Conservation (phyloP, 2,888 invertebrate genomes). For the Aphidius colemani region DNA sequence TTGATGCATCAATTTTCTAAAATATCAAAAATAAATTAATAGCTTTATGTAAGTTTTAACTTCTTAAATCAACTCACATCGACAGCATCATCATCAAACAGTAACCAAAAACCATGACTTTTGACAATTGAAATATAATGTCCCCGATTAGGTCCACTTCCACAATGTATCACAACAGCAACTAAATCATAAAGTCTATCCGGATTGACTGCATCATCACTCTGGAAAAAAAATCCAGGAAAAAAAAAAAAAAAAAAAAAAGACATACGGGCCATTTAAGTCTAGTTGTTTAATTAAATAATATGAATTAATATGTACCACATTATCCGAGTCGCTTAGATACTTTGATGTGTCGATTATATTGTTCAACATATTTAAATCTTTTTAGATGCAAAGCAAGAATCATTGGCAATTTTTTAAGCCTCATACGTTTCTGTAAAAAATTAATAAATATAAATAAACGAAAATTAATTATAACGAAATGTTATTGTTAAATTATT, state of each 20-base stretch:
- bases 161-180: constrained; percentile 99
- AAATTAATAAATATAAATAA: constrained; percentile 14
- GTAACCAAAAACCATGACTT: constrained; percentile 98
- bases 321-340: constrained; percentile 68
- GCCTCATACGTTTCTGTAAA: constrained; percentile 86
- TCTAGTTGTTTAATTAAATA: background rate
- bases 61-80: constrained; percentile 74
- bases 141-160: constrained; percentile 97
- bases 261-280: constrained; percentile 20
- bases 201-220: constrained; percentile 97
- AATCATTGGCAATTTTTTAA: constrained; percentile 97
- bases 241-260: background rate
- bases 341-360: constrained; percentile 97
- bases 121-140: constrained; percentile 99
- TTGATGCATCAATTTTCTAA: constrained; percentile 98
- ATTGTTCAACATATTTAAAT: constrained; percentile 97
- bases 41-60: constrained; percentile 15
- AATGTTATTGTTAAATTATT: constrained; percentile 3
- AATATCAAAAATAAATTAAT: constrained; percentile 49
- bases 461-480: constrained; percentile 7
- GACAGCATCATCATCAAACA: constrained; percentile 99
- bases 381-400: constrained; percentile 96
- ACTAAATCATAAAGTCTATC: constrained; percentile 98
- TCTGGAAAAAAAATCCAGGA: constrained; percentile 65
- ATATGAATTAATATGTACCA: background rate